Conservation (phyloP, 2,797 vertebrate genomes). For the Phoxinus dragarum region DNA sequence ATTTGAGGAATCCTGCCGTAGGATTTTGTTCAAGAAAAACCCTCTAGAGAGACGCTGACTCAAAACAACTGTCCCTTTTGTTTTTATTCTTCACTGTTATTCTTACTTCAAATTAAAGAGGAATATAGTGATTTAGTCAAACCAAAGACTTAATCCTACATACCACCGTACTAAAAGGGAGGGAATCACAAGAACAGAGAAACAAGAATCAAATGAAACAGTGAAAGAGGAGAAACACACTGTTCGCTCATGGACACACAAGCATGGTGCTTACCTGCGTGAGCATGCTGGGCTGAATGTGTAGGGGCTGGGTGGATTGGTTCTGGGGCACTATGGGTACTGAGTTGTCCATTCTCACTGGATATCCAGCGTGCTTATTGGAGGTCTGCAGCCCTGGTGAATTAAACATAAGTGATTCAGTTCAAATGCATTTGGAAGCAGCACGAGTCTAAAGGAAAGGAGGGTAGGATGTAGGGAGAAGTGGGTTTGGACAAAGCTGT, state of each 20-base stretch:
- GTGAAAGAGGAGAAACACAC: not conserved
- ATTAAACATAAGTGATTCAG: constrained; percentile 26
- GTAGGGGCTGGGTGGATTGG: constrained; percentile 90
- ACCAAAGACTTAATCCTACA: not conserved
- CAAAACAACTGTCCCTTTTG: not conserved
- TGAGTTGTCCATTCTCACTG: constrained; percentile 94
- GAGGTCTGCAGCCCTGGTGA: constrained; percentile 88
- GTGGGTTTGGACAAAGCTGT: not conserved
- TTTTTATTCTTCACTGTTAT: not conserved
- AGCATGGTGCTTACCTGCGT: constrained; percentile 84
- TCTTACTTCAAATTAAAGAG: not conserved
- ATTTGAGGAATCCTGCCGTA: too few relatives aligned
- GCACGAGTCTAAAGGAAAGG: not conserved
- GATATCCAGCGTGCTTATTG: constrained; percentile 91
- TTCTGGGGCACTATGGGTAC: constrained; percentile 93
- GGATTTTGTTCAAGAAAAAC: not conserved
- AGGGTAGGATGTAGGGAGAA: not conserved
- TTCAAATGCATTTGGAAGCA: not conserved
- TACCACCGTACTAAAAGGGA: not conserved
- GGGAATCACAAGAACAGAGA: not conserved
- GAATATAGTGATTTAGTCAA: not conserved
- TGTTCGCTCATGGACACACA: not conserved
- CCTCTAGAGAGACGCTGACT: not conserved
- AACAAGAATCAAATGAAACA: not conserved
- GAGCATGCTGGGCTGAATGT: constrained; percentile 94